These are phyloP conservation scores for Arremon aurantiirostris DNA, from an alignment of 2,797 vertebrate genomes.

Conservation along the genomic window DNA sequence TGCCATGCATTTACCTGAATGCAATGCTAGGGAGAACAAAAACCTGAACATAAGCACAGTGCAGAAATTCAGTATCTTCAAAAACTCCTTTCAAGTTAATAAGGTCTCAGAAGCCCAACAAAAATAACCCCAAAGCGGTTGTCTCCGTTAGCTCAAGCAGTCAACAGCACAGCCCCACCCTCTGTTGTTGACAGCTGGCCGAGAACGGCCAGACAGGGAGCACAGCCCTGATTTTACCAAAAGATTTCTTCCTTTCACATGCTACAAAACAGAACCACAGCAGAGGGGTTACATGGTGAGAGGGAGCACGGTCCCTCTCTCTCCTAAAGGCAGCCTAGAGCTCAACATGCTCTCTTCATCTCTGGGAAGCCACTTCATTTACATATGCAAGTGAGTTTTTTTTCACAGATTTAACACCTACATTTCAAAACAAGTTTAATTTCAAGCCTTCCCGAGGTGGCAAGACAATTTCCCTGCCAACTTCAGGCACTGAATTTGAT, in stretches of 20 bases:
- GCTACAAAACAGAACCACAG: background rate
- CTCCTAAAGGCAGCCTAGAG: background rate
- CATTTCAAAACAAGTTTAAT: constrained; percentile 39
- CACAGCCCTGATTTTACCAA: background rate
- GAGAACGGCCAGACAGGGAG: background rate
- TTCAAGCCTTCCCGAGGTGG: background rate
- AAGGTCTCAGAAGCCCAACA: constrained; percentile 3
- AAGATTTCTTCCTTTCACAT: background rate
- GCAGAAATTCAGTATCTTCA: background rate
- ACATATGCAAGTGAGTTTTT: background rate
- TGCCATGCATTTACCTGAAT: background rate
- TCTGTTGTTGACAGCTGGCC: background rate
- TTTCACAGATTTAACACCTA: constrained; percentile 16
- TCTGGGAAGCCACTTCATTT: background rate
- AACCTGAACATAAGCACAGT: background rate
- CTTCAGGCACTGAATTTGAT: constrained; percentile 15
- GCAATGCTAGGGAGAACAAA: background rate
- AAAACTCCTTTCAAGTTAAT: background rate
- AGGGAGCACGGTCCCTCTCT: background rate
- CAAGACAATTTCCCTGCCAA: background rate
- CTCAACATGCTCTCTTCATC: background rate
- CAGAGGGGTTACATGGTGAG: background rate
- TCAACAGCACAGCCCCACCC: background rate
- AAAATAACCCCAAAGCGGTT: background rate
- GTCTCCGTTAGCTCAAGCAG: background rate